Base-by-base conservation (phyloP, 2,888 invertebrate genomes). In the Criorhina ranunculi region DNA sequence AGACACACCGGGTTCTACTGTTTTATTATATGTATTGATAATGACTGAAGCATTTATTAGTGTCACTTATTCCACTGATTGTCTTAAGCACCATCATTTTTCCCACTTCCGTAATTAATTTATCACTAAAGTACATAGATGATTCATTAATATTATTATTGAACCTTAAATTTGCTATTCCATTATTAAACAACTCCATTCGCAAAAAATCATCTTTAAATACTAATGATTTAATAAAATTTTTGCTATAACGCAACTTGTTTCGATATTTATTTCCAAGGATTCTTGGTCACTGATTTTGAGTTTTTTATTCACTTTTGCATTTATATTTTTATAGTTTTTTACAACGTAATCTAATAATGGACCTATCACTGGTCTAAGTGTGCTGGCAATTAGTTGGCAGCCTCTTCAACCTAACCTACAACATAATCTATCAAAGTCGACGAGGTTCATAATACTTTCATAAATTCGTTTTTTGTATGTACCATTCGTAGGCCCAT, bases 211-310 rank as follows among this genome's bases (percentile, higher is more conserved):
- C 17, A 1, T 40, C 37, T 1, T 40, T 24, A 40, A 59, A 59
- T 17, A 2, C n/a, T n/a, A 44, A 15, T 44, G 15, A 15, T 15
- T 44, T 44, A 44, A 15, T 44, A 4, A 44, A 2, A 12, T 44
- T 12, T 15, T 44, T 44, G n/a, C 3, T n/a, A n/a, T 6, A 37
- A 57, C 11, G 17, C 0, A 9, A 19, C 11, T 35, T 9, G 35
- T 17, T 19, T 57, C 19, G 15, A 57, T 9, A 19, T 3, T 19
- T 6, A 57, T 37, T 35, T 57, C 8, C 15, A 37, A 7, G 0
- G 37, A 35, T 24, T 57, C 35, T 1, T 24, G 57, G 11, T n/a
- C 35, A 57, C 17, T 57, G 9, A 35, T 17, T 57, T 35, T 19
- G 11, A 6, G 31, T 15, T 55, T 5, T 5, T 35, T 37, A 37